Conservation (phyloP, 1,140 invertebrate genomes). For the Sinella curviseta region DNA sequence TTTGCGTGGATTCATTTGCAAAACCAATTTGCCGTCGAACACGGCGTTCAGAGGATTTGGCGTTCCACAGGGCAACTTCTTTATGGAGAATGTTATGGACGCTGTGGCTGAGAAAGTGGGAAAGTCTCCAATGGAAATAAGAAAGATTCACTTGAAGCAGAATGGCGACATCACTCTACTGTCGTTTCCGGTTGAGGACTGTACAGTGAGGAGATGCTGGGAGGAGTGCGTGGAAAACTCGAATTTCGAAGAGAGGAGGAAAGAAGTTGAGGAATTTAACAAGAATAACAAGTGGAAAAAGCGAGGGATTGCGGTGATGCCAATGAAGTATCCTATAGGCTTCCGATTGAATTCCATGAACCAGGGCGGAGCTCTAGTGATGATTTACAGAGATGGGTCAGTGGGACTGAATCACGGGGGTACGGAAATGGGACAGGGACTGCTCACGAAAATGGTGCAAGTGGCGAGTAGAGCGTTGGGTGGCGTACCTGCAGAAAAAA, state of each 20-base stretch:
- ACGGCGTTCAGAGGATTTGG: constrained; percentile 89
- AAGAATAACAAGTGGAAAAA: constrained; percentile 68
- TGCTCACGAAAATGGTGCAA: constrained; percentile 94
- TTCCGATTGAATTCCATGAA: constrained; percentile 79
- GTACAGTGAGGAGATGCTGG: constrained; percentile 78
- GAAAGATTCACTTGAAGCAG: neutral
- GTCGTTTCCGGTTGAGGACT: constrained; percentile 68
- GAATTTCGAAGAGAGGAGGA: constrained; percentile 68
- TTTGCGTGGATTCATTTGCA: constrained; percentile 70
- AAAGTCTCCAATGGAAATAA: constrained; percentile 58
- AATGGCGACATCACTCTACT: constrained; percentile 76
- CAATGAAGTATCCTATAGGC: constrained; percentile 85
- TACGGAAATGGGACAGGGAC: constrained; percentile 93
- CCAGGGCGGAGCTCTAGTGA: constrained; percentile 82
- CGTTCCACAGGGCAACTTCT: constrained; percentile 83
- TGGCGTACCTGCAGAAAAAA: constrained; percentile 70
- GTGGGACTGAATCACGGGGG: constrained; percentile 86
- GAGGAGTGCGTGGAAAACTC: constrained; percentile 72
- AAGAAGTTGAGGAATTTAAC: constrained; percentile 75
- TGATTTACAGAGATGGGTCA: constrained; percentile 87
- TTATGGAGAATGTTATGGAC: constrained; percentile 73
- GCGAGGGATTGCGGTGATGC: constrained; percentile 78
- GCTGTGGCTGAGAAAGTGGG: constrained; percentile 72
- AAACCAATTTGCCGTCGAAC: constrained; percentile 83
- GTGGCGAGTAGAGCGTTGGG: constrained; percentile 72